Base-by-base conservation (phyloP, 2,113 vertebrate genomes). In the Podarcis raffonei region DNA sequence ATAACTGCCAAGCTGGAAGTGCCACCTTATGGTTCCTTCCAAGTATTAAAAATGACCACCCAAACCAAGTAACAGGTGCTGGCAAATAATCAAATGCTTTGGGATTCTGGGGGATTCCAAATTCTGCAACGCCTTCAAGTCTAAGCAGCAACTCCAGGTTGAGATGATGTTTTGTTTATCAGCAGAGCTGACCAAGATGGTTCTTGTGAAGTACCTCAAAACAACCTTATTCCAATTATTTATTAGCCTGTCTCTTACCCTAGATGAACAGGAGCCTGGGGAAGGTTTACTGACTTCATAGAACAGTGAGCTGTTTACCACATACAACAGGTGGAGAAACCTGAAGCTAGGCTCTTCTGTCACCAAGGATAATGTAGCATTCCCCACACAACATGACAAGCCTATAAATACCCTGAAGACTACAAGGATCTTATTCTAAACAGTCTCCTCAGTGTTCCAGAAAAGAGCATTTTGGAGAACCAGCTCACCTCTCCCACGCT, bases 321-420 rank as follows among this genome's bases (percentile, higher is more conserved):
- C 1, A 72, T 81, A 80, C n/a, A 71, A 79, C 91, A 87, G 89
- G 81, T 84, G 77, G 6, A 91, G 96, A 93, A 96, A 97, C 85
- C 37, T 0, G 92, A 97, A 91, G 86, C 97, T 35, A 2, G 20
- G 39, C 0, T 20, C 85, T 88, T 86, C 89, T 75, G 79, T 87
- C 42, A 59, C 90, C 20, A 71, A 94, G 95, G 96, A 81, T 94
- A 94, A 91, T 27, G 81, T 96, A 92, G 95, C 93, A 75, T 27
- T 65, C 90, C 30, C 90, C 30, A n/a, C 48, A 80, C 89, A 65
- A 92, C 93, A 82, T 69, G 65, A 85, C 92, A 72, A 88, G 75
- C 83, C 95, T 96, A 97, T 94, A 96, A 97, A 97, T 96, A 97
- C 0, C 85, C 91, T 81, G 75, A 32, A 89, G 92, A 80, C 71